phyloP scores from a whole-genome alignment of 2,113 vertebrate genomes.

The Xenopus tropicalis region UCB_Xtro_10.0 CM004444.2:128853001-128853500 shows the following conservation, averaged over 20 bases:
- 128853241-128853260: constrained; percentile 94
- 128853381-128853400: constrained; percentile 98
- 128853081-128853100: no score
- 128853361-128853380: constrained; percentile 98
- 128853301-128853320: constrained; percentile 99
- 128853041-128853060: no score
- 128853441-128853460: constrained; percentile 97
- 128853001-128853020: no score
- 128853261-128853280: constrained; percentile 98
- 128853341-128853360: constrained; percentile 92
- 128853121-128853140: no score
- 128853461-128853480: constrained; percentile 82
- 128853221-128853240: constrained; percentile 76
- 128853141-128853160: no score
- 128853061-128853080: no score
- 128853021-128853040: no score
- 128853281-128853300: constrained; percentile 98
- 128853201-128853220: no score
- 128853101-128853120: no score
- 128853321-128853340: constrained; percentile 97
- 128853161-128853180: no score
- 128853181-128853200: no score
- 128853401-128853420: constrained; percentile 97
- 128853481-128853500: not conserved
- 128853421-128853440: constrained; percentile 98